phyloP scores from a whole-genome alignment of 2,888 invertebrate species.

The Lathronympha strigana region DNA sequence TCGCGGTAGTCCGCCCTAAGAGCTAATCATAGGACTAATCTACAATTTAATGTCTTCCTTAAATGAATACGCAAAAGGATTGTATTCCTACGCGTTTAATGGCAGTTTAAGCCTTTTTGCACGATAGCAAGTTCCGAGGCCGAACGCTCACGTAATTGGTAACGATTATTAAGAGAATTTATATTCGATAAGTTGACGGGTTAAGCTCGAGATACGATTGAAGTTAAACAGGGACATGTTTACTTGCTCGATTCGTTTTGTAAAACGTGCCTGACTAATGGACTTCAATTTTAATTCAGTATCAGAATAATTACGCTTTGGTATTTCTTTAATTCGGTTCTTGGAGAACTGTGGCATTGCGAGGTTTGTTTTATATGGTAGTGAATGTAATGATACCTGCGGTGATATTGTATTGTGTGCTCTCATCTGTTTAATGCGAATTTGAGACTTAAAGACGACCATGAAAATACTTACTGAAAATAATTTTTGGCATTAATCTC shows the following conservation, averaged over 20 bases:
- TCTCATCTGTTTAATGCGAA: neutral
- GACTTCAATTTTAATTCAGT: slow-evolving; percentile 31
- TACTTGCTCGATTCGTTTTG: slow-evolving; percentile 31
- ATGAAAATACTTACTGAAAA: too few species aligned
- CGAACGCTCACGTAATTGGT: slow-evolving; percentile 77
- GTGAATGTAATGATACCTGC: slow-evolving; percentile 4
- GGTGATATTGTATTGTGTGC: neutral
- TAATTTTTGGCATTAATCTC: too few species aligned
- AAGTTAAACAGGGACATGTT: slow-evolving; percentile 39
- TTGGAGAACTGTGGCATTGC: neutral
- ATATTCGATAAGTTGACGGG: slow-evolving; percentile 77
- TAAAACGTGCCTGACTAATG: slow-evolving; percentile 36
- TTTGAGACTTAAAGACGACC: neutral
- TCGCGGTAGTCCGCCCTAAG: slow-evolving; percentile 55
- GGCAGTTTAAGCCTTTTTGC: slow-evolving; percentile 59
- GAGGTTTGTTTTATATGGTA: slow-evolving; percentile 10
- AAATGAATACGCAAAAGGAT: slow-evolving; percentile 68
- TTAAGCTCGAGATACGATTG: slow-evolving; percentile 60
- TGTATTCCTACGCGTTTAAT: slow-evolving; percentile 66
- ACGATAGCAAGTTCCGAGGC: slow-evolving; percentile 67
- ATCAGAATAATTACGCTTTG: slow-evolving; percentile 22
- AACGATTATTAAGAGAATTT: slow-evolving; percentile 78
- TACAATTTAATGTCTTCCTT: slow-evolving; percentile 70
- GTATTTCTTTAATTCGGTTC: slow-evolving; percentile 18
- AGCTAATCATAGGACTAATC: slow-evolving; percentile 62